Conservation (phyloP, 2,797 vertebrate genomes). For the Pseudochromis fuscus region DNA sequence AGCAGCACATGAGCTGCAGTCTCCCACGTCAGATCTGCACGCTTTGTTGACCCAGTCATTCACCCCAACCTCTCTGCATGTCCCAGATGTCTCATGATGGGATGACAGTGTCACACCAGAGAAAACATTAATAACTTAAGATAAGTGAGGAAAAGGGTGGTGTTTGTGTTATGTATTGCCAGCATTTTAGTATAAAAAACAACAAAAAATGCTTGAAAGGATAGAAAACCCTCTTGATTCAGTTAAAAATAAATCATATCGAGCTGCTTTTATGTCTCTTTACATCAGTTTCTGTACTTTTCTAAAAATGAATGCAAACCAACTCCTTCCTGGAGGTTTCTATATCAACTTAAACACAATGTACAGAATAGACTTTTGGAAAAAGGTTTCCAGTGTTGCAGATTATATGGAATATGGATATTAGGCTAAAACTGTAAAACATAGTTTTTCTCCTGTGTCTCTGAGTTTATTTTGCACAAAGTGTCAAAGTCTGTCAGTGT, state of each 20-base stretch:
- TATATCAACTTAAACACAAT: not conserved
- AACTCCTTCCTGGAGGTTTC: not conserved
- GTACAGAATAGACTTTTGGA: too few relatives aligned
- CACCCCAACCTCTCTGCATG: not conserved
- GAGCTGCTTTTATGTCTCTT: not conserved
- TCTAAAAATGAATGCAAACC: not conserved
- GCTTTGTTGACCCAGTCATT: not conserved
- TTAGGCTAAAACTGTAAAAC: not conserved
- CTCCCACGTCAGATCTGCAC: not conserved
- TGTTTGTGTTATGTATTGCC: too few relatives aligned
- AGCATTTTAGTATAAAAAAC: too few relatives aligned
- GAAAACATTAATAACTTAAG: too few relatives aligned
- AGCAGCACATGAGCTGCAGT: not conserved
- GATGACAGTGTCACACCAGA: too few relatives aligned
- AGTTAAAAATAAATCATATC: not conserved
- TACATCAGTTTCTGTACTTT: not conserved
- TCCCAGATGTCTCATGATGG: too few relatives aligned
- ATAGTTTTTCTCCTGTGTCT: too few relatives aligned
- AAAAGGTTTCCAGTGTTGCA: too few relatives aligned
- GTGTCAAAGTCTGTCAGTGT: slow-evolving; percentile 1
- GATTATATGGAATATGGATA: too few relatives aligned
- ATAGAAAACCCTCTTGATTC: too few relatives aligned
- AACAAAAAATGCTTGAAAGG: too few relatives aligned
- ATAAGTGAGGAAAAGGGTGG: too few relatives aligned
- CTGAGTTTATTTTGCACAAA: not conserved